Conservation (phyloP, 2,888 invertebrate species). For the Lordiphosa fenestrarum region DNA sequence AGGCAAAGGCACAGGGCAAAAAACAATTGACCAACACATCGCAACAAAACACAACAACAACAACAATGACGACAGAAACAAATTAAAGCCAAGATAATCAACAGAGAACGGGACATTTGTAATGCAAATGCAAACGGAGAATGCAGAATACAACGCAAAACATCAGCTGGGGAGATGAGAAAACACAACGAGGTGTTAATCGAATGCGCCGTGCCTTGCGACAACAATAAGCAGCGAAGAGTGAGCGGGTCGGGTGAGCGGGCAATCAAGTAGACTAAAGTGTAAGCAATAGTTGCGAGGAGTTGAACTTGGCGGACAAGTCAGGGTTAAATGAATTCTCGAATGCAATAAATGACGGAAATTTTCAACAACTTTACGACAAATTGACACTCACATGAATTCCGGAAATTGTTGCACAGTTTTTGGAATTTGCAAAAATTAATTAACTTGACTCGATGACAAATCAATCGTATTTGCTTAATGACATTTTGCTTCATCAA, state of each 20-base stretch:
- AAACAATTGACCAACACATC: slow-evolving; percentile 48
- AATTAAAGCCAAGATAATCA: slow-evolving; percentile 73
- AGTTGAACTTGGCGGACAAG: not conserved
- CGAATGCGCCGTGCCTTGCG: slow-evolving; percentile 57
- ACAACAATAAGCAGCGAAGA: slow-evolving; percentile 20
- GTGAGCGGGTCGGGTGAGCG: slow-evolving; percentile 2
- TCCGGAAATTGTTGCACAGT: slow-evolving; percentile 24
- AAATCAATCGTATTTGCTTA: slow-evolving; percentile 2
- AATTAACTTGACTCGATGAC: slow-evolving; percentile 2
- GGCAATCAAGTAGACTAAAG: not conserved
- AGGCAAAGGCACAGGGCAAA: slow-evolving; percentile 10
- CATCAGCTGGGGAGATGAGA: slow-evolving; percentile 23
- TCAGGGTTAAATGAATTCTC: slow-evolving; percentile 8
- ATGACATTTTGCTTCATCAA: slow-evolving; percentile 2
- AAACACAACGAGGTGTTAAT: slow-evolving; percentile 60
- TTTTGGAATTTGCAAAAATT: not conserved
- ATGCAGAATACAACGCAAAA: slow-evolving; percentile 39
- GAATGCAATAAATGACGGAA: slow-evolving; percentile 67
- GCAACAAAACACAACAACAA: not conserved
- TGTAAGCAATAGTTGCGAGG: not conserved
- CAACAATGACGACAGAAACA: slow-evolving; percentile 27
- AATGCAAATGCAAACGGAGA: slow-evolving; percentile 50
- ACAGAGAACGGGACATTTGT: slow-evolving; percentile 46
- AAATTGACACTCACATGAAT: slow-evolving; percentile 40
- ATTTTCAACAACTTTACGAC: slow-evolving; percentile 39